Conservation (phyloP, 2,113 vertebrate species). For the Spea multiplicata region DNA sequence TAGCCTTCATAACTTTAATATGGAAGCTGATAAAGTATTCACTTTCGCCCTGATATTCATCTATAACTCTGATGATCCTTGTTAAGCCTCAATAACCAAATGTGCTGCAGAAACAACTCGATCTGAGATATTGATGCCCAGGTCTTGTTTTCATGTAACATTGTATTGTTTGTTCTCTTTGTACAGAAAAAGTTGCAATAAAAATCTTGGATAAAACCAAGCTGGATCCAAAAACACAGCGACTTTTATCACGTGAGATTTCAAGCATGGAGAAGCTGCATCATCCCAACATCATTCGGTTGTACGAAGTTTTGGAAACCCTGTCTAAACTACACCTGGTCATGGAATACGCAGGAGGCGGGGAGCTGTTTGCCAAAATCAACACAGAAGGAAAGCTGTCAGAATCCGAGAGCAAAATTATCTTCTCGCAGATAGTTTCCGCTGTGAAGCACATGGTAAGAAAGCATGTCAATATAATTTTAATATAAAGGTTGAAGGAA, state of each 20-base stretch:
- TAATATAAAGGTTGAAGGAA: too few species aligned
- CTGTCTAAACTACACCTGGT: constrained; percentile 89
- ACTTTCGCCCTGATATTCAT: too few species aligned
- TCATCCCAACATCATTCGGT: constrained; percentile 93
- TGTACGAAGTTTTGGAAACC: constrained; percentile 98
- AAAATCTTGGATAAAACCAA: constrained; percentile 98
- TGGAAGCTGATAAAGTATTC: too few species aligned
- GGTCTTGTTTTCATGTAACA: neutral
- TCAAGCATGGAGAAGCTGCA: constrained; percentile 97
- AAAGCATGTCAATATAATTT: too few species aligned
- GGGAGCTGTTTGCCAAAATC: constrained; percentile 94
- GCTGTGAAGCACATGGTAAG: constrained; percentile 97
- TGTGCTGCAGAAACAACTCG: too few species aligned
- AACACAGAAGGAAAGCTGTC: constrained; percentile 86
- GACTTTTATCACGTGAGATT: constrained; percentile 89
- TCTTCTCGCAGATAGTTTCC: constrained; percentile 94
- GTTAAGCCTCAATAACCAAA: too few species aligned
- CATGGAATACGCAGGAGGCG: constrained; percentile 92
- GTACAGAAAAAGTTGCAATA: constrained; percentile 93
- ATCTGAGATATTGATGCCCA: too few species aligned
- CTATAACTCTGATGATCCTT: too few species aligned
- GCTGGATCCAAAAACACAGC: constrained; percentile 90
- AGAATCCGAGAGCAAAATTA: constrained; percentile 81
- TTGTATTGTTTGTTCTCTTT: constrained; percentile 20
- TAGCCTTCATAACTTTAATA: too few species aligned